Evolutionary conservation across 2,113 vertebrate genomes (phyloP).

Genomic region (Acanthochromis polyacanthus): DNA sequence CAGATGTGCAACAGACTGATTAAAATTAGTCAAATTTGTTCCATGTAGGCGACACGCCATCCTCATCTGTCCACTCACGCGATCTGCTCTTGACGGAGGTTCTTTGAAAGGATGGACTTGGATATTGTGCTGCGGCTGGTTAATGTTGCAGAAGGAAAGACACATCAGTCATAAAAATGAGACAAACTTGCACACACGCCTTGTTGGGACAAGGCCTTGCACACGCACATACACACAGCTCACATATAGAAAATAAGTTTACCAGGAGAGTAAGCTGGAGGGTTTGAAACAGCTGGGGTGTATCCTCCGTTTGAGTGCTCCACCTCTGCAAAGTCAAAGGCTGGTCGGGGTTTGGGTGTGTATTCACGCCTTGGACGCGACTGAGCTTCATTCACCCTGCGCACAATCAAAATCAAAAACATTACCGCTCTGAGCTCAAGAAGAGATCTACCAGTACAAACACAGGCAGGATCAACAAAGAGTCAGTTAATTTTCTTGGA

Average conservation of each 20-base stretch:
- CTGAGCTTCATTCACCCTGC: slow-evolving; percentile 90
- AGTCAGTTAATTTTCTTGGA: neutral
- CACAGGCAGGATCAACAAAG: neutral
- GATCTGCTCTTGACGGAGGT: slow-evolving; percentile 71
- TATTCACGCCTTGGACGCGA: slow-evolving; percentile 89
- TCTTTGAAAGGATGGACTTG: slow-evolving; percentile 66
- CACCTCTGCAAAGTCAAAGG: slow-evolving; percentile 84
- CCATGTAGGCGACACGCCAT: slow-evolving; percentile 17
- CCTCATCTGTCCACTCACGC: slow-evolving; percentile 76
- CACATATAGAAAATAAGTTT: slow-evolving; percentile 14
- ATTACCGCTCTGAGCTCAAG: slow-evolving; percentile 15
- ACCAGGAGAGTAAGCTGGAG: slow-evolving; percentile 75
- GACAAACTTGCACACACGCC: neutral
- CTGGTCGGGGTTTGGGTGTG: slow-evolving; percentile 89
- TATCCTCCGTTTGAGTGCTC: slow-evolving; percentile 91
- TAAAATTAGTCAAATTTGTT: slow-evolving; percentile 12
- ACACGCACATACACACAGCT: neutral
- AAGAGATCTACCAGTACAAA: neutral
- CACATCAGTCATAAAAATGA: slow-evolving; percentile 40
- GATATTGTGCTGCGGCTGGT: slow-evolving; percentile 57
- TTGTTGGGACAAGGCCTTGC: slow-evolving; percentile 2
- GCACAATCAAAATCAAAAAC: slow-evolving; percentile 24
- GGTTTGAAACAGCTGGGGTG: slow-evolving; percentile 58
- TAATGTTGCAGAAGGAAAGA: slow-evolving; percentile 57
- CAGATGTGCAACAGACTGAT: slow-evolving; percentile 17